Base-by-base conservation (phyloP, 2,113 vertebrate genomes). In the Equus quagga region DNA sequence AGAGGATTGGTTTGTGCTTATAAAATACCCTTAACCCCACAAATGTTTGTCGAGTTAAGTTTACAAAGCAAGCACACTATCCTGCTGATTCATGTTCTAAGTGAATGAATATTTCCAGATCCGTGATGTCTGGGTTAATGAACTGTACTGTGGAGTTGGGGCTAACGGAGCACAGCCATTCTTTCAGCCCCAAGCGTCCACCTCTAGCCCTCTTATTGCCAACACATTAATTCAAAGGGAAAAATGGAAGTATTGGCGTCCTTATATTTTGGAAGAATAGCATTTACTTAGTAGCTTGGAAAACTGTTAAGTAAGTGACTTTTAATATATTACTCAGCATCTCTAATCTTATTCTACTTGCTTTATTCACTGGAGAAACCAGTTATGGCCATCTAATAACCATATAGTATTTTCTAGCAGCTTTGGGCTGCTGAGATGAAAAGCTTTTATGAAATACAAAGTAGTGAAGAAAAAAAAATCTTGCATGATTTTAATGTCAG, bases 361-460 rank as follows among this genome's bases (percentile, higher is more conserved):
- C 51, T 54, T 91, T 79, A 19, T 92, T 85, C 67, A 58, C 84
- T 65, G 65, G 46, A 89, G 44, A 94, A 82, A 60, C 36, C 6
- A 3, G 36, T 69, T 18, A 41, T 56, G 91, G 87, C n/a, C 28
- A 4, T 78, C 31, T 60, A 60, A 41, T 60, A 78, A 67, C 64
- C 5, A 12, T 91, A 65, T 0, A 36, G n/a, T 78, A 84, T 93
- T 96, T 97, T 92, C 76, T 69, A 96, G 44, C 92, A 96, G 41
- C 67, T 96, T 96, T 54, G 36, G 76, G 62, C 80, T 91, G 10
- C 81, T 79, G 75, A 91, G 94, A 97, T 54, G 78, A 96, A 97
- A 98, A 97, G 44, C 73, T 96, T 96, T 94, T 85, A 89, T 91
- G 62, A 97, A 97, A 92, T 41, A 80, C 92, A 64, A 96, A 92